These are phyloP conservation scores for Chelonia mydas DNA, from an alignment of 2,797 vertebrate species.

Conservation along the genomic window DNA sequence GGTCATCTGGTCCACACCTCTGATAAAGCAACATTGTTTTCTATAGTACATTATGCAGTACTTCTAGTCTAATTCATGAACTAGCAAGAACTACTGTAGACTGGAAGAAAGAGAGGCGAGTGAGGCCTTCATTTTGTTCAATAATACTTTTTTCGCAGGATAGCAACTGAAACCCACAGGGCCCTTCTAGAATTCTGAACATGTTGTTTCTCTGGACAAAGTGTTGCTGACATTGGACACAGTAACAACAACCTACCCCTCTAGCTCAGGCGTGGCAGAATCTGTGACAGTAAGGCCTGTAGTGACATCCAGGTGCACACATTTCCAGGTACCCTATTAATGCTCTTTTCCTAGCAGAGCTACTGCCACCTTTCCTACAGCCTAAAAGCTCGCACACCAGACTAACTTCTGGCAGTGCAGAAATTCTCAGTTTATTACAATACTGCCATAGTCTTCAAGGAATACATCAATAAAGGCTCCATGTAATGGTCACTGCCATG, in stretches of 20 bases:
- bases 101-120: not conserved
- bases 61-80: not conserved
- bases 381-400: not conserved
- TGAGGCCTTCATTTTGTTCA: not conserved
- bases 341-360: not conserved
- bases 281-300: rapidly evolving
- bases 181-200: not conserved
- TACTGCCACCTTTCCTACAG: rapidly evolving
- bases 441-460: not conserved
- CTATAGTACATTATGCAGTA: not conserved
- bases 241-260: not conserved
- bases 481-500: not conserved
- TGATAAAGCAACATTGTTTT: not conserved
- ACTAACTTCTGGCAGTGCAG: not conserved
- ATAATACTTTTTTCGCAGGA: not conserved
- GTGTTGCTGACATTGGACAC: not conserved
- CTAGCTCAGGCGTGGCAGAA: not conserved
- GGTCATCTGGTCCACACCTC: not conserved
- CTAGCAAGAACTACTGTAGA: not conserved
- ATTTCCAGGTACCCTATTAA: rapidly evolving
- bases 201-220: not conserved
- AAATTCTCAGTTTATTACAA: not conserved
- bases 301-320: rapidly evolving
- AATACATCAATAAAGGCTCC: not conserved
- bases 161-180: not conserved